phyloP scores from a whole-genome alignment of 2,113 vertebrate species.

The Oncorhynchus mykiss region DNA sequence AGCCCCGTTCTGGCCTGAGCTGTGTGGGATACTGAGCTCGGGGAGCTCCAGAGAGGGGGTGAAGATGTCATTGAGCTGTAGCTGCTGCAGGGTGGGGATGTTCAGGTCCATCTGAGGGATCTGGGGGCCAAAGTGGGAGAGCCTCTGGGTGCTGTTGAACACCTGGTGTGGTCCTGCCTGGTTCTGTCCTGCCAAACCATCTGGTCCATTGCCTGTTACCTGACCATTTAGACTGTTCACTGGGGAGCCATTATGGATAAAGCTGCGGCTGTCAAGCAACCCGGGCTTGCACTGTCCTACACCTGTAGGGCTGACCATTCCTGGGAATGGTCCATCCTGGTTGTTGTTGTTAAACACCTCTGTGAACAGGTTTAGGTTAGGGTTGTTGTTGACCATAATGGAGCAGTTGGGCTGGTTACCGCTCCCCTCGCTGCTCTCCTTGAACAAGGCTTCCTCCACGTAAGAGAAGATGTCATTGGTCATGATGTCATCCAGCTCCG shows the following conservation, averaged over 20 bases:
- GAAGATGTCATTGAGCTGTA: slow-evolving; percentile 64
- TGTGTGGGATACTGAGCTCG: slow-evolving; percentile 32
- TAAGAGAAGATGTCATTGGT: slow-evolving; percentile 53
- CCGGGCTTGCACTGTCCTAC: slow-evolving; percentile 6
- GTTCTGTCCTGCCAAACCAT: neutral
- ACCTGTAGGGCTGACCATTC: neutral
- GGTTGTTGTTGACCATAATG: neutral
- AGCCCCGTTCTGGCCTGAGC: neutral
- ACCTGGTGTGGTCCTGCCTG: neutral
- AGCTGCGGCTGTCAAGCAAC: slow-evolving; percentile 12
- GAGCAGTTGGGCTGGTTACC: slow-evolving; percentile 25
- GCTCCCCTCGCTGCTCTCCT: slow-evolving; percentile 35
- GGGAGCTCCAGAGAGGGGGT: slow-evolving; percentile 50
- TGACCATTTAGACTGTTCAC: slow-evolving; percentile 25
- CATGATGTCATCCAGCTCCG: slow-evolving; percentile 47
- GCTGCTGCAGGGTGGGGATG: slow-evolving; percentile 42
- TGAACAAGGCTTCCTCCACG: slow-evolving; percentile 59
- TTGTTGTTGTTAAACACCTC: neutral
- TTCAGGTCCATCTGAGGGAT: neutral
- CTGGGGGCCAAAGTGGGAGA: slow-evolving; percentile 7
- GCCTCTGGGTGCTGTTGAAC: slow-evolving; percentile 26
- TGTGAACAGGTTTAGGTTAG: too few relatives aligned
- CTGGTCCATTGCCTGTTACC: neutral
- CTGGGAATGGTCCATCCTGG: slow-evolving; percentile 2
- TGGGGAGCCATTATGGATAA: neutral